These are phyloP conservation scores for Drosophila ananassae DNA, from an alignment of 1,140 invertebrate genomes.

Conservation along the genomic window DNA sequence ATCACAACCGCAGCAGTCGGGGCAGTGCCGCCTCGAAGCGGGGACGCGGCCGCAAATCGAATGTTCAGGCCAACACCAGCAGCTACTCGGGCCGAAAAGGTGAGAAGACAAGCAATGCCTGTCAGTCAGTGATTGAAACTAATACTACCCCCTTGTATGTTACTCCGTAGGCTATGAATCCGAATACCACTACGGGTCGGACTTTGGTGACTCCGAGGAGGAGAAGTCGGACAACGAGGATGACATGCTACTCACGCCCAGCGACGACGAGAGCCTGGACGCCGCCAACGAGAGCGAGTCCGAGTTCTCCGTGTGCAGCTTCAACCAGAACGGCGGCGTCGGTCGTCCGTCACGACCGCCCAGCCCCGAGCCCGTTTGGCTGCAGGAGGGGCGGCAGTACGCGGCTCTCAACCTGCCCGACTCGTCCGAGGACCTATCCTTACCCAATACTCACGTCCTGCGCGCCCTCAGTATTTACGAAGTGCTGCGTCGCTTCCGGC, in stretches of 20 bases:
- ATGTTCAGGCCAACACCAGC: conserved; percentile 62
- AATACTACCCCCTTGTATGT: too few species aligned
- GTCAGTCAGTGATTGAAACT: background rate
- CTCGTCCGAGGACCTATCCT: conserved; percentile 95
- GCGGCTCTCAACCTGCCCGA: conserved; percentile 91
- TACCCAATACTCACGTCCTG: conserved; percentile 92
- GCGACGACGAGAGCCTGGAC: conserved; percentile 87
- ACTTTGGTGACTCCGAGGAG: conserved; percentile 93
- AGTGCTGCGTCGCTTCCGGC: conserved; percentile 95
- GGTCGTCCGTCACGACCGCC: conserved; percentile 87
- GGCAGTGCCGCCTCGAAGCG: conserved; percentile 82
- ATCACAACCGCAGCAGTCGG: conserved; percentile 70
- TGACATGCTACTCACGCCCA: conserved; percentile 86
- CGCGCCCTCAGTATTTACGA: conserved; percentile 95
- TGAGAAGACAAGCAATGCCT: conserved; percentile 47
- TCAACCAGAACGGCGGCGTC: conserved; percentile 86
- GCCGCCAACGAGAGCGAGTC: conserved; percentile 91
- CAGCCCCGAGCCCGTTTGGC: conserved; percentile 94
- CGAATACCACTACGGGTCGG: conserved; percentile 95
- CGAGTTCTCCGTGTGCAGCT: conserved; percentile 93
- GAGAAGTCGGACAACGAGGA: conserved; percentile 91
- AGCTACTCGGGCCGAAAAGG: conserved; percentile 86
- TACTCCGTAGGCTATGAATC: conserved; percentile 89
- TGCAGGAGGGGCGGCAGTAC: conserved; percentile 90
- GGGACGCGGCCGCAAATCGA: conserved; percentile 85